These are phyloP conservation scores for Alligator sinensis DNA, from an alignment of 2,113 vertebrate species.

Conservation along the genomic window DNA sequence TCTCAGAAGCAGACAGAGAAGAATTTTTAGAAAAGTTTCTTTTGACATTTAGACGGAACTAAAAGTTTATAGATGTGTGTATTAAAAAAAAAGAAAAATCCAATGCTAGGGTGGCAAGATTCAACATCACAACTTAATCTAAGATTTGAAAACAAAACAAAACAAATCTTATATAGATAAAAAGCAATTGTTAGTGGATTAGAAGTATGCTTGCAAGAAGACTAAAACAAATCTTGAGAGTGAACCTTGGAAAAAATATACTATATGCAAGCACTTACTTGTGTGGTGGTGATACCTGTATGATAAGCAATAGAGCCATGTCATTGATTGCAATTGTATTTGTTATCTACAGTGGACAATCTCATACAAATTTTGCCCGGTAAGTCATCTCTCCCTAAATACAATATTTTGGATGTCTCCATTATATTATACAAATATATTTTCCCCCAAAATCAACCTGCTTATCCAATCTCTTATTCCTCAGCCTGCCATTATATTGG, in stretches of 20 bases:
- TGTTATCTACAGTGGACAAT: neutral
- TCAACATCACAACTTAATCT: neutral
- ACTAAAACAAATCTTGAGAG: neutral
- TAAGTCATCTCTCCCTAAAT: neutral
- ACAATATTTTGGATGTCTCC: neutral
- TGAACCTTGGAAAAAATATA: neutral
- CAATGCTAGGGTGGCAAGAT: neutral
- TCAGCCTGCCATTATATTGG: neutral
- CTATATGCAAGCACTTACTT: neutral
- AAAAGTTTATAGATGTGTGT: neutral
- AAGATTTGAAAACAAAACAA: neutral
- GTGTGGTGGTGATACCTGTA: neutral
- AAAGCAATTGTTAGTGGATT: neutral
- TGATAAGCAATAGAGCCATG: neutral
- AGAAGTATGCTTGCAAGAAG: neutral
- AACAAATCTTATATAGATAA: neutral
- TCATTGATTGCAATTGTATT: neutral
- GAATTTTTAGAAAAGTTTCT: conserved; percentile 45
- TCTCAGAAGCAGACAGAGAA: conserved; percentile 50
- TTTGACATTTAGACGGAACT: neutral
- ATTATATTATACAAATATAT: neutral
- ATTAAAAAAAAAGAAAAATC: neutral
- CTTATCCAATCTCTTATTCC: neutral
- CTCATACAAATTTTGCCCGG: neutral
- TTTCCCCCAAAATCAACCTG: rapidly evolving